A percentile compares a stretch with the other conserved stretches of the same genome.
phyloP scores from a whole-genome alignment of 2,888 invertebrate genomes.

The Tryphoninae sp. region DNA sequence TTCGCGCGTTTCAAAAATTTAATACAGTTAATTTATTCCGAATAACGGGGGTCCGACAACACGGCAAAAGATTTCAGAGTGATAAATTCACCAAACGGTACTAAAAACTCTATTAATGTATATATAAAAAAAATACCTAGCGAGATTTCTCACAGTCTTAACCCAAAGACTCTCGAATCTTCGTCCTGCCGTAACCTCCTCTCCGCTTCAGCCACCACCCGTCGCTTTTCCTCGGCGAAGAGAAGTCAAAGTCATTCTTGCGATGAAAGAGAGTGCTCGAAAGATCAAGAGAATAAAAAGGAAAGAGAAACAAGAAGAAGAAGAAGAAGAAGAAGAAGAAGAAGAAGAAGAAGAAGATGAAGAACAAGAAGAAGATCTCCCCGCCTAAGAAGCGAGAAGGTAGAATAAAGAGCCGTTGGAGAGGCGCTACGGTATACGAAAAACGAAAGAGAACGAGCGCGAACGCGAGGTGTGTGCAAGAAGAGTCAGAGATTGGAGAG shows the following conservation, averaged over 20 bases:
- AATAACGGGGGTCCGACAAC: too few species aligned
- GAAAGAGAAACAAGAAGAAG: neutral
- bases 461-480: conserved; percentile 2
- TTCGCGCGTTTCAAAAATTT: too few species aligned
- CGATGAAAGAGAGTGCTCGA: conserved; percentile 15
- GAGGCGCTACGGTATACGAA: conserved; percentile 14
- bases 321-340: neutral
- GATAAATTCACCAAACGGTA: too few species aligned
- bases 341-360: neutral
- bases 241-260: conserved; percentile 1
- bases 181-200: neutral
- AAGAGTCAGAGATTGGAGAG: conserved; percentile 12
- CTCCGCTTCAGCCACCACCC: neutral
- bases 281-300: conserved; percentile 6
- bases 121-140: neutral
- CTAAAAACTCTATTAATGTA: too few species aligned
- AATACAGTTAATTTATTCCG: too few species aligned
- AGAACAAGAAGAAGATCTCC: neutral
- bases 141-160: conserved; percentile 19
- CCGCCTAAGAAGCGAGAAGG: neutral
- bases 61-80: too few species aligned
- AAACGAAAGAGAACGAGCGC: conserved; percentile 31
- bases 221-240: conserved; percentile 22
- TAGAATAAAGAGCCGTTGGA: conserved; percentile 6
- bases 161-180: conserved; percentile 23